These are phyloP conservation scores for Yoshiicerus persimilis DNA, from an alignment of 1,140 invertebrate species.

Conservation along the genomic window DNA sequence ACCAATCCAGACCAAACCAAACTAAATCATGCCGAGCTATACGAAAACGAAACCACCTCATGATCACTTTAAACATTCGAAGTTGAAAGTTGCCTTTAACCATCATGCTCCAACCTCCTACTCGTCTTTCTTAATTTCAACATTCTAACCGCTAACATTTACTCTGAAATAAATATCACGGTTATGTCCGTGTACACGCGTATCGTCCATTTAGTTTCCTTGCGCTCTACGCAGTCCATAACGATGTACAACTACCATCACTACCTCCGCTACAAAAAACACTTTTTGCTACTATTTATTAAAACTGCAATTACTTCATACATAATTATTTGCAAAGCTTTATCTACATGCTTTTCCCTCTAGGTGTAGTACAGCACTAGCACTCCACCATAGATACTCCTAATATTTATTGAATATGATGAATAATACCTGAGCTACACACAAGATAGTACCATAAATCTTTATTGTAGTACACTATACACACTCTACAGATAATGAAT, in stretches of 20 bases:
- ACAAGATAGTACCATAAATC: no score
- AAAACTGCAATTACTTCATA: not conserved
- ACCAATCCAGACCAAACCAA: not conserved
- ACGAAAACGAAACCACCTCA: not conserved
- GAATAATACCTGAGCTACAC: no score
- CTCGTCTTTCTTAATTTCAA: conserved; percentile 9
- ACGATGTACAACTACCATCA: not conserved
- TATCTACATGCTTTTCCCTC: no score
- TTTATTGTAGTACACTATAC: no score
- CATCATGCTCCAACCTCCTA: not conserved
- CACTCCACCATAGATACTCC: no score
- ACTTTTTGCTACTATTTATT: not conserved
- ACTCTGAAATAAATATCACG: not conserved
- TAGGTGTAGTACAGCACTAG: no score
- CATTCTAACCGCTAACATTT: not conserved
- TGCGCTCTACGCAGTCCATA: not conserved
- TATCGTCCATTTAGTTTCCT: not conserved
- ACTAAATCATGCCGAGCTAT: not conserved
- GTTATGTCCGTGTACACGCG: not conserved
- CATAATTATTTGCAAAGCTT: no score
- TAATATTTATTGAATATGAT: no score
- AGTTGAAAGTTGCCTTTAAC: not conserved
- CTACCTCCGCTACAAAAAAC: not conserved
- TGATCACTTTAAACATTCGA: not conserved
- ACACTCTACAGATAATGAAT: no score